A percentile compares a stretch with the other conserved stretches of the same genome.
These are phyloP conservation scores for Lithophane ornitopus DNA, from an alignment of 2,888 invertebrate species.

Conservation along the genomic window DNA sequence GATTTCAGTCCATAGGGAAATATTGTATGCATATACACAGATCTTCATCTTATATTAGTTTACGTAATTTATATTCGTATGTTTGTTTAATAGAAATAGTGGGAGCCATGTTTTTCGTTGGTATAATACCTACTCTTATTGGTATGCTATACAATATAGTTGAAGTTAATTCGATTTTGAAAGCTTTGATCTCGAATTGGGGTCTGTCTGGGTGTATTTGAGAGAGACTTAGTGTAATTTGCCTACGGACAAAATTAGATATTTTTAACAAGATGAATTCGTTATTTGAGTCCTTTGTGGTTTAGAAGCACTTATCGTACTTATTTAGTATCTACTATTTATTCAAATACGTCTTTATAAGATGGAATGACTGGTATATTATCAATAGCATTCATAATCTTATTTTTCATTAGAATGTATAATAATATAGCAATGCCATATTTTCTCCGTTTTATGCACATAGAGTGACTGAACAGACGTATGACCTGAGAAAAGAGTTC, in stretches of 20 bases:
- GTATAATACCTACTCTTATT: background rate
- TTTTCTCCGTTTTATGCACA: background rate
- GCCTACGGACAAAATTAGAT: conserved; percentile 10
- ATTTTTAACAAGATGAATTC: conserved; percentile 4
- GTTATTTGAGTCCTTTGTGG: conserved; percentile 14
- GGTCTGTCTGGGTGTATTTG: conserved; percentile 11
- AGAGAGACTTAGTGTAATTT: conserved; percentile 16
- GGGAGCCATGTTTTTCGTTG: conserved; percentile 23
- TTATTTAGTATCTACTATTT: background rate
- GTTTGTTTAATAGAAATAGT: conserved; percentile 67
- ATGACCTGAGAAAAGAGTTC: background rate
- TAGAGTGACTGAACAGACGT: background rate
- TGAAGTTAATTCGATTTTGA: conserved; percentile 34
- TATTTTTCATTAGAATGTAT: background rate
- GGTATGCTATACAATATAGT: conserved; percentile 8
- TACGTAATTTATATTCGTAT: conserved; percentile 65
- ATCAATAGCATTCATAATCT: background rate
- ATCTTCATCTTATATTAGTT: conserved; percentile 68
- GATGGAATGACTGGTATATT: background rate
- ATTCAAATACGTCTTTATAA: background rate
- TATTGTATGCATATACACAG: conserved; percentile 71
- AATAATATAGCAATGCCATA: background rate
- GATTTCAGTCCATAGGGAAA: conserved; percentile 66
- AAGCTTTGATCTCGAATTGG: conserved; percentile 27
- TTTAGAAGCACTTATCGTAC: background rate